Conservation (phyloP, 2,888 invertebrate species). For the Chrysomela aeneicollis region DNA sequence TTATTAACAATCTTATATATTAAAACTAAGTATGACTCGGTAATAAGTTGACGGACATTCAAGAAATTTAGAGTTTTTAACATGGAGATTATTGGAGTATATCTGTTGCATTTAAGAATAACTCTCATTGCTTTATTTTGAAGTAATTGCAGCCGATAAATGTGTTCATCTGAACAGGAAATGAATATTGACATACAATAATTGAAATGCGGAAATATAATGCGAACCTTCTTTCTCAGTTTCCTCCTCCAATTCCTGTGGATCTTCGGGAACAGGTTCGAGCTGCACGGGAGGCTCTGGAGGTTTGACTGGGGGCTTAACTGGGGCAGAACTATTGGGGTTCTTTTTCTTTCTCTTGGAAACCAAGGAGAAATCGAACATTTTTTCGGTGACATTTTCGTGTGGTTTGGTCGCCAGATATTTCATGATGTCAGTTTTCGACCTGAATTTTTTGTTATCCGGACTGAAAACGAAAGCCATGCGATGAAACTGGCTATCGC, state of each 20-base stretch:
- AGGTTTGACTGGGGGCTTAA: slow-evolving; percentile 23
- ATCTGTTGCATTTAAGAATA: too few relatives aligned
- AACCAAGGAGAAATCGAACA: slow-evolving; percentile 64
- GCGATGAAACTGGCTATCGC: too few relatives aligned
- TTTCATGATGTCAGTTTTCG: slow-evolving; percentile 65
- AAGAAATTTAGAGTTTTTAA: too few relatives aligned
- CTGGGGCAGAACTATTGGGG: neutral
- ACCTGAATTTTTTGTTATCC: slow-evolving; percentile 69
- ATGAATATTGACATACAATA: too few relatives aligned
- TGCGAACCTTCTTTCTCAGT: slow-evolving; percentile 46
- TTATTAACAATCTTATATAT: too few relatives aligned
- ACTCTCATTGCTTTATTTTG: too few relatives aligned
- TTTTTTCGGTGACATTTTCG: slow-evolving; percentile 50
- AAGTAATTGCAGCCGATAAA: too few relatives aligned
- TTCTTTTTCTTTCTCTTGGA: slow-evolving; percentile 34
- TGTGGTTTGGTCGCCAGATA: slow-evolving; percentile 59
- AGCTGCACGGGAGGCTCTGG: slow-evolving; percentile 11
- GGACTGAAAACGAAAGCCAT: slow-evolving; percentile 59
- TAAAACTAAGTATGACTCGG: too few relatives aligned
- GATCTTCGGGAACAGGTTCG: slow-evolving; percentile 18
- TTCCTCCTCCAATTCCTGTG: slow-evolving; percentile 16
- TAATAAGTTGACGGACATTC: too few relatives aligned
- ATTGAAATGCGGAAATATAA: too few relatives aligned
- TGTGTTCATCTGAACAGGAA: too few relatives aligned
- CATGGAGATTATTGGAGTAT: too few relatives aligned